Evolutionary conservation across 2,888 invertebrate species (phyloP).

Genomic region (Lasioglossum malachurum): DNA sequence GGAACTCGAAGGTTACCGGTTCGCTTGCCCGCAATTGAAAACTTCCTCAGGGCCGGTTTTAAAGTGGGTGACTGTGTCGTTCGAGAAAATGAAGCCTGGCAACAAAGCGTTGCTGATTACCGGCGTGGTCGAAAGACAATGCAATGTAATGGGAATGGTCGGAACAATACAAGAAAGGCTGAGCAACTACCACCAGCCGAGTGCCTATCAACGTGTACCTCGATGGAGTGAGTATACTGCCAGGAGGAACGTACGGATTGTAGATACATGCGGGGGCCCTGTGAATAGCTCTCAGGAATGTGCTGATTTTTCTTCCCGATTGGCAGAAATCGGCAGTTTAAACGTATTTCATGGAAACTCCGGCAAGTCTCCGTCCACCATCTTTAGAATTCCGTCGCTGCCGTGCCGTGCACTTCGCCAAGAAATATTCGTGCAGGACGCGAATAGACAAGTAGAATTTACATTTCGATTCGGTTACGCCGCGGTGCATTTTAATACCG

Average conservation of each 20-base stretch:
- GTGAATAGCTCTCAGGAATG: constrained; percentile 31
- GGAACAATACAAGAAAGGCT: constrained; percentile 69
- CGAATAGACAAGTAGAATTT: constrained; percentile 9
- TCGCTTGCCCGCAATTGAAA: constrained; percentile 46
- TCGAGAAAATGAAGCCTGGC: constrained; percentile 60
- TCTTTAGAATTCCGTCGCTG: background rate
- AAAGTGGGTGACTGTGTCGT: constrained; percentile 44
- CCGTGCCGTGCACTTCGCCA: background rate
- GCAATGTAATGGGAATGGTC: constrained; percentile 70
- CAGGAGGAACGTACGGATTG: constrained; percentile 35
- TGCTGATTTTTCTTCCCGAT: constrained; percentile 16
- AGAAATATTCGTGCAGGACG: background rate
- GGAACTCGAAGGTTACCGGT: constrained; percentile 42
- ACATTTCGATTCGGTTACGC: background rate
- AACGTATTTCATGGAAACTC: constrained; percentile 13
- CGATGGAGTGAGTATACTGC: constrained; percentile 35
- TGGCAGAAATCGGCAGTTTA: constrained; percentile 13
- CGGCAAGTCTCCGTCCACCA: background rate
- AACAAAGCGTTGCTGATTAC: constrained; percentile 75
- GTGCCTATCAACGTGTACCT: constrained; percentile 55
- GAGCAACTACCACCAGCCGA: constrained; percentile 53
- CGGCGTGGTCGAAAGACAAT: constrained; percentile 73
- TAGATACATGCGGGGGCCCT: constrained; percentile 23
- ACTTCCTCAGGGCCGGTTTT: constrained; percentile 57
- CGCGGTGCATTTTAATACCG: background rate